Evolutionary conservation across 2,888 invertebrate genomes (phyloP).

Genomic region (Meliscaeva auricollis): DNA sequence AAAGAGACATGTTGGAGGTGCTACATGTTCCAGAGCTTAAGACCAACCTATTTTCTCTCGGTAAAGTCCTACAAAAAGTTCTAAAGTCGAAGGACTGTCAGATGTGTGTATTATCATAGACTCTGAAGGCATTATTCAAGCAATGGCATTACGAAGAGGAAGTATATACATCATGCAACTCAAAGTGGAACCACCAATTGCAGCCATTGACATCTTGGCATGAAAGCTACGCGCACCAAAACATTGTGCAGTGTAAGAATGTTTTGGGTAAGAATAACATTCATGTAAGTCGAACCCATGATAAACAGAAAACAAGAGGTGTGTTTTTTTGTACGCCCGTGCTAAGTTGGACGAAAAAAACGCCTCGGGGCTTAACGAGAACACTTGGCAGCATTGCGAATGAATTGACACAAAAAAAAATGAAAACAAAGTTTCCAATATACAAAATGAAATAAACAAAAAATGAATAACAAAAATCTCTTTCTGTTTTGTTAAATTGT

Average conservation of each 20-base stretch:
- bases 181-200: neutral
- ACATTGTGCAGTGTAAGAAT: conserved; percentile 1
- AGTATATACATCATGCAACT: neutral
- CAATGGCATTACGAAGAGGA: neutral
- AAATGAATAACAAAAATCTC: too few species aligned
- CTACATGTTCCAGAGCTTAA: neutral
- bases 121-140: neutral
- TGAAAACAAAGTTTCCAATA: too few species aligned
- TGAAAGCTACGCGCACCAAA: neutral
- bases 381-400: too few species aligned
- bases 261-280: neutral
- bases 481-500: too few species aligned
- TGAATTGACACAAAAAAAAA: too few species aligned
- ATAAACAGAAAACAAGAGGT: too few species aligned
- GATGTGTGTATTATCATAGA: neutral
- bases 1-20: conserved; percentile 9
- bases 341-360: too few species aligned
- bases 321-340: too few species aligned
- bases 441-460: too few species aligned
- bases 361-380: too few species aligned
- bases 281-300: too few species aligned
- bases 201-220: neutral
- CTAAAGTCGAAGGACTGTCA: neutral
- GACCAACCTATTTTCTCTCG: neutral
- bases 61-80: neutral